Conservation (phyloP, 2,888 invertebrate genomes). For the Rhogogaster chlorosoma region DNA sequence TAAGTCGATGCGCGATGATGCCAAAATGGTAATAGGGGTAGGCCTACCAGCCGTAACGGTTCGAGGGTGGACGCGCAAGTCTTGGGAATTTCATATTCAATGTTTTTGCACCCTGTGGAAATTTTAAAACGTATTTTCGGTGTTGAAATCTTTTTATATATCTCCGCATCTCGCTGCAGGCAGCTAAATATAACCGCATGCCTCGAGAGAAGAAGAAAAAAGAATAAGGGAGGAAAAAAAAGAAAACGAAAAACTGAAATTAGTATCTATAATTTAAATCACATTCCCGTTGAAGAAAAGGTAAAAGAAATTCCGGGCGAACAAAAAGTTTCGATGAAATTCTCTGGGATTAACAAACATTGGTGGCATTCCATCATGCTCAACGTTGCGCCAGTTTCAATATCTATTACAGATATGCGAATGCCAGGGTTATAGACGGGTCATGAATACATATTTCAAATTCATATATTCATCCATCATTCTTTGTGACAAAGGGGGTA, state of each 20-base stretch:
- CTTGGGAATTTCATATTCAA: slow-evolving; percentile 43
- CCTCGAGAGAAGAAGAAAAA: background rate
- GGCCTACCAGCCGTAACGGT: slow-evolving; percentile 4
- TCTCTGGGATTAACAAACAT: background rate
- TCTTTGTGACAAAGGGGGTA: background rate
- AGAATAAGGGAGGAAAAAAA: background rate
- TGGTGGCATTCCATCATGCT: background rate
- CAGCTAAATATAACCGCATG: background rate
- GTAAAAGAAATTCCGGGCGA: background rate
- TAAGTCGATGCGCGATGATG: slow-evolving; percentile 45
- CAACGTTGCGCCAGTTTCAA: slow-evolving; percentile 1
- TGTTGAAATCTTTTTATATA: background rate
- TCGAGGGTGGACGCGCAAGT: slow-evolving; percentile 6
- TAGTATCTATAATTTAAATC: background rate
- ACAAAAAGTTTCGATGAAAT: slow-evolving; percentile 10
- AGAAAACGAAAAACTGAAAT: background rate
- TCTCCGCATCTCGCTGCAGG: background rate
- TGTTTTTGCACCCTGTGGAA: slow-evolving; percentile 7
- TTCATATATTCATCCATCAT: slow-evolving; percentile 40
- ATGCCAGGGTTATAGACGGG: slow-evolving; percentile 27
- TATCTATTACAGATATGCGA: slow-evolving; percentile 14
- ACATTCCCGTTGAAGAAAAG: background rate
- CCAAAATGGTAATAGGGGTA: slow-evolving; percentile 38
- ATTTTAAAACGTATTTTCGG: slow-evolving; percentile 19
- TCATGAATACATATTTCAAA: slow-evolving; percentile 46